A percentile compares a stretch with the other conserved stretches of the same genome.
These are phyloP conservation scores for Mythimna vitellina DNA, from an alignment of 2,888 invertebrate species.

Conservation along the genomic window DNA sequence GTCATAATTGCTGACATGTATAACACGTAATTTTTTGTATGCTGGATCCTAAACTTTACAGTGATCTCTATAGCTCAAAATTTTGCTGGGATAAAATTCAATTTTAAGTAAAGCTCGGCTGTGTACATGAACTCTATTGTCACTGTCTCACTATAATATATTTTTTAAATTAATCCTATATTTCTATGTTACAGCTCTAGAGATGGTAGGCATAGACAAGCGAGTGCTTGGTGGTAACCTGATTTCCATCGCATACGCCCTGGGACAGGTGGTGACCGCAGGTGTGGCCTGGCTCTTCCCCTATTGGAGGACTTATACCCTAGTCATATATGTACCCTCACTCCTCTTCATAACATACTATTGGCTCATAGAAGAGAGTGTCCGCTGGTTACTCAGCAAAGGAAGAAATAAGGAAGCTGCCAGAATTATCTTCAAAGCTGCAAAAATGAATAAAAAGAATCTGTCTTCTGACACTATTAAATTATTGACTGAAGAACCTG, in stretches of 20 bases:
- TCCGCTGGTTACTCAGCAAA: slow-evolving; percentile 93
- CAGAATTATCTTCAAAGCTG: slow-evolving; percentile 87
- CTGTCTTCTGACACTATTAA: slow-evolving; percentile 78
- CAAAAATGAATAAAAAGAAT: slow-evolving; percentile 82
- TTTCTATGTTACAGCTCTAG: slow-evolving; percentile 89
- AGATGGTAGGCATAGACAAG: slow-evolving; percentile 92
- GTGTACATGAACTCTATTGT: too few relatives aligned
- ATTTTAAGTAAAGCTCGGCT: too few relatives aligned
- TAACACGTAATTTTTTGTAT: too few relatives aligned
- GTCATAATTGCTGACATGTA: too few relatives aligned
- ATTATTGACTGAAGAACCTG: slow-evolving; percentile 62
- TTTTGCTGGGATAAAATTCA: too few relatives aligned
- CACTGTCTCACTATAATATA: too few relatives aligned
- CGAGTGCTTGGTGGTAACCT: slow-evolving; percentile 93
- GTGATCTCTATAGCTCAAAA: too few relatives aligned
- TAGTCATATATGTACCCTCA: slow-evolving; percentile 92
- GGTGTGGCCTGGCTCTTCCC: slow-evolving; percentile 91
- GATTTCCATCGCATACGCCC: slow-evolving; percentile 92
- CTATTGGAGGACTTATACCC: slow-evolving; percentile 92
- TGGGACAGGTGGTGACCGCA: slow-evolving; percentile 92
- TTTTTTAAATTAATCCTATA: background rate
- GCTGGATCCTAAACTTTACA: too few relatives aligned
- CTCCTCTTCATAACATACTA: slow-evolving; percentile 91
- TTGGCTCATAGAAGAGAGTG: slow-evolving; percentile 92
- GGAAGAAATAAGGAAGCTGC: slow-evolving; percentile 89